Base-by-base conservation (phyloP, 1,140 invertebrate species). In the Amphibalanus amphitrite region DNA sequence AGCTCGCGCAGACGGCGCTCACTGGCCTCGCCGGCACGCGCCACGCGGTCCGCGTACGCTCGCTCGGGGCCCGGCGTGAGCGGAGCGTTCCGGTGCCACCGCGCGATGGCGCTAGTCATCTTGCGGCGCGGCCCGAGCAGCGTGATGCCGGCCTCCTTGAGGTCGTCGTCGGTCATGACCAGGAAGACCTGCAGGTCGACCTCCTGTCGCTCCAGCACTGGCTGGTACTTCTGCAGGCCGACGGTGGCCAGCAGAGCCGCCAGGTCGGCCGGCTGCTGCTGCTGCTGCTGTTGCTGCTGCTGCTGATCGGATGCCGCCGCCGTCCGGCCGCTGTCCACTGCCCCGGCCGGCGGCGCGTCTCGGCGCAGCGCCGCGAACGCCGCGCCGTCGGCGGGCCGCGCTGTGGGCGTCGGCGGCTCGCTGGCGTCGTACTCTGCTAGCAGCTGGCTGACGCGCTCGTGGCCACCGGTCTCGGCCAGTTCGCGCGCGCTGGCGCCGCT, bases 71-170 rank as follows among this genome's bases (percentile, higher is more conserved):
- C 71, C 38, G 77, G 71, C 67, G 72, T 73, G 68, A 76, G 71
- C 3, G 77, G 78, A 1, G 79, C 79, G 70, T 79, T 78, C 71
- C 79, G 80, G 73, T 82, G 80, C 81, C 81, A 82, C 17, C 81
- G 76, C 25, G 81, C 78, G 69, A 83, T 83, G 13, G 80, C 81
- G 73, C 79, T 80, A 10, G 80, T 82, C 79, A 83, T 81, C 72
- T 82, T 82, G 47, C 82, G 78, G 28, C 82, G 75, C 15, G 81
- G 82, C 23, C 82, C 82, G 76, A 83, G 79, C 72, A 82, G 77
- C 81, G 82, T 80, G 75, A 83, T 81, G 26, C 82, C 82, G 69
- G 83, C 78, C 76, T 83, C 82, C 72, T 82, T 83, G 6, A 84
- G 77, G 74, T 84, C 83, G 72, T 81, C 80, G 72, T 84, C 83